These are phyloP conservation scores for Tenthredo distinguenda DNA, from an alignment of 2,888 invertebrate genomes.

Conservation along the genomic window DNA sequence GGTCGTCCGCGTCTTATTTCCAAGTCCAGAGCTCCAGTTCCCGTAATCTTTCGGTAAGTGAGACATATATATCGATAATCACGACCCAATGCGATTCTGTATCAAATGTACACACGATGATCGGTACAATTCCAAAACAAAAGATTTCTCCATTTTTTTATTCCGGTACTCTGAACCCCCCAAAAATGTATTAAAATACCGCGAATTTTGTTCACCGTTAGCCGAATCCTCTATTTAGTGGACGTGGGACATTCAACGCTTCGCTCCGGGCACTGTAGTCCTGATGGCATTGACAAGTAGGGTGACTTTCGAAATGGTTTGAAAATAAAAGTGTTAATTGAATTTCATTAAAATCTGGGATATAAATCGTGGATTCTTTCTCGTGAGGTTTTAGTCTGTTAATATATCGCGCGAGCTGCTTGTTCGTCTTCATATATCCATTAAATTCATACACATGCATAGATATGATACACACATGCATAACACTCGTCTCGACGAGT, in stretches of 20 bases:
- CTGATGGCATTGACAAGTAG: not conserved
- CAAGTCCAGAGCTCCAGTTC: conserved; percentile 1
- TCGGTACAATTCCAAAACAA: not conserved
- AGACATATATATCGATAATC: not conserved
- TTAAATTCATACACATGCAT: not conserved
- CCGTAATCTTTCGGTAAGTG: conserved; percentile 5
- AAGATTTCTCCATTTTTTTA: not conserved
- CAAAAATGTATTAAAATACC: not conserved
- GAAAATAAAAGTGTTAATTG: not conserved
- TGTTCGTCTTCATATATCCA: not conserved
- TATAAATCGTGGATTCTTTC: not conserved
- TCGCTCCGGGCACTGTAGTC: not conserved
- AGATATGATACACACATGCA: not conserved
- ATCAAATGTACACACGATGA: not conserved
- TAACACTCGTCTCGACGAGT: not conserved
- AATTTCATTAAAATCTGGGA: not conserved
- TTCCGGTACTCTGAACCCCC: not conserved
- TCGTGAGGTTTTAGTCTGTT: not conserved
- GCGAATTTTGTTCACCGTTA: not conserved
- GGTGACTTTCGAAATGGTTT: not conserved
- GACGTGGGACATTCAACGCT: not conserved
- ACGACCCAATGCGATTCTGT: not conserved
- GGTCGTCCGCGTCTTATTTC: not conserved
- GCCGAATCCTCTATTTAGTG: not conserved
- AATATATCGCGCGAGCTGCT: not conserved